Evolutionary conservation across 1,140 invertebrate species (phyloP).

Genomic region (Magallana gigas): DNA sequence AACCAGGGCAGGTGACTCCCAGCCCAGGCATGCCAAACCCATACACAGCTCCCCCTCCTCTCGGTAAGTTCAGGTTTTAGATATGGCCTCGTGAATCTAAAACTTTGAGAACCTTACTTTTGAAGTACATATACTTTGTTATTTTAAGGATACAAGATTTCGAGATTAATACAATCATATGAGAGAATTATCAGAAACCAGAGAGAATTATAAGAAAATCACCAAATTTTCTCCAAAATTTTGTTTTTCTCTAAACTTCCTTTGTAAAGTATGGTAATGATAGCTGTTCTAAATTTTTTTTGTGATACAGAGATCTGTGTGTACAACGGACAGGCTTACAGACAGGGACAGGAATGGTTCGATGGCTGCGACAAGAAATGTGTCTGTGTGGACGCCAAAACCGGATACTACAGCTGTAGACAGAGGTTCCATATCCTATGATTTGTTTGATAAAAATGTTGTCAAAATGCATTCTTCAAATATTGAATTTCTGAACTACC

Average conservation of each 20-base stretch:
- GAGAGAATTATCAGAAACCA: too few species aligned
- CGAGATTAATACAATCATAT: too few species aligned
- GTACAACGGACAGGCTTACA: slow-evolving; percentile 67
- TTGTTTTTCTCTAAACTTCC: too few species aligned
- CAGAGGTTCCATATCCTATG: slow-evolving; percentile 60
- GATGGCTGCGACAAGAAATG: slow-evolving; percentile 69
- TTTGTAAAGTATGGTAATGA: not conserved
- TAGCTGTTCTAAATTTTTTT: not conserved
- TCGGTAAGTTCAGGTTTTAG: not conserved
- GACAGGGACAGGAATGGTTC: slow-evolving; percentile 69
- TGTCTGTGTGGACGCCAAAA: slow-evolving; percentile 65
- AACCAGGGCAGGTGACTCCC: slow-evolving; percentile 44
- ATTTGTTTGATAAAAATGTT: too few species aligned
- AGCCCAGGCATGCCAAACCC: slow-evolving; percentile 43
- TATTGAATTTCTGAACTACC: too few species aligned
- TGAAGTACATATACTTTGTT: too few species aligned
- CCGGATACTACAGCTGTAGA: slow-evolving; percentile 67
- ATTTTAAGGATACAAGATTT: too few species aligned
- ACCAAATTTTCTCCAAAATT: too few species aligned
- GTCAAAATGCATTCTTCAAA: too few species aligned
- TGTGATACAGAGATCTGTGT: slow-evolving; percentile 63
- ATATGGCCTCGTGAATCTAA: not conserved
- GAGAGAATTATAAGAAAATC: too few species aligned
- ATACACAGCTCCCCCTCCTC: slow-evolving; percentile 13
- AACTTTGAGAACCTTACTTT: too few species aligned